Conservation (phyloP, 2,113 vertebrate genomes). For the Pseudonaja textilis region DNA sequence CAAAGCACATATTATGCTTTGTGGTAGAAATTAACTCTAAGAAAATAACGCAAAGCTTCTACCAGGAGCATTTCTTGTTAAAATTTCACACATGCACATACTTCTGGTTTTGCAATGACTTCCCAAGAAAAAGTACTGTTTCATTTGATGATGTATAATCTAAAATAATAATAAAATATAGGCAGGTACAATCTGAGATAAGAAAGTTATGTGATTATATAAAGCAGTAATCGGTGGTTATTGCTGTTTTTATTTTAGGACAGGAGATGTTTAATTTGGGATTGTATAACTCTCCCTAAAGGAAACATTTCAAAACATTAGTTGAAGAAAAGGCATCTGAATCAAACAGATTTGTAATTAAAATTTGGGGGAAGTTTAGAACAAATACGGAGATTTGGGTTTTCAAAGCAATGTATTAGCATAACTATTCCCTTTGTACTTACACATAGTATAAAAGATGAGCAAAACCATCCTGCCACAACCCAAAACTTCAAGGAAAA, state of each 20-base stretch:
- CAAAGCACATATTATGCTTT: neutral
- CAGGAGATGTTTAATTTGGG: neutral
- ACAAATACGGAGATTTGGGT: neutral
- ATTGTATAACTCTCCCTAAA: neutral
- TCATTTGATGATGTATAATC: neutral
- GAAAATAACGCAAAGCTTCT: neutral
- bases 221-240: neutral
- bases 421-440: neutral
- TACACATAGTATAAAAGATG: neutral
- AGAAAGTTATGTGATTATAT: neutral
- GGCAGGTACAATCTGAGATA: neutral
- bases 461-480: neutral
- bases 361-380: neutral
- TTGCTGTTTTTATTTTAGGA: neutral
- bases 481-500: neutral
- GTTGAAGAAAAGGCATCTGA: neutral
- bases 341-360: neutral
- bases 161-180: neutral
- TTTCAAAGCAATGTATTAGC: neutral
- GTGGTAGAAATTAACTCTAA: neutral
- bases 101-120: neutral
- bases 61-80: neutral
- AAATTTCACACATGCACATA: neutral
- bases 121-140: neutral
- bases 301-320: neutral